These are phyloP conservation scores for Emydura subglobosa DNA, from an alignment of 2,113 vertebrate genomes.

Conservation along the genomic window DNA sequence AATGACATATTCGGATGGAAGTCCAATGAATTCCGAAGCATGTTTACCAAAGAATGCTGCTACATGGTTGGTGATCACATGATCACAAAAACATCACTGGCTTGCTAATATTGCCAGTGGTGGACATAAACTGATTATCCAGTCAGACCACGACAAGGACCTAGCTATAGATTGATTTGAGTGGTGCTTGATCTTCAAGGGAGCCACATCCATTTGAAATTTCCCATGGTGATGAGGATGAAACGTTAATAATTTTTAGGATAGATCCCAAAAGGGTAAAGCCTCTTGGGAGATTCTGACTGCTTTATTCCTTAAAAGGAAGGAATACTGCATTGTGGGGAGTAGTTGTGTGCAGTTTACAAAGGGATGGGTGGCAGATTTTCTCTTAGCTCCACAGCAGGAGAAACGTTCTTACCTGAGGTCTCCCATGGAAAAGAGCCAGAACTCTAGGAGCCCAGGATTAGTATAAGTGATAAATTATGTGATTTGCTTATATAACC, in stretches of 20 bases:
- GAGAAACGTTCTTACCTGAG: background rate
- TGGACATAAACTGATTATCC: background rate
- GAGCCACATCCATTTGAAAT: background rate
- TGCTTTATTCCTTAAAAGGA: background rate
- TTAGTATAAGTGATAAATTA: background rate
- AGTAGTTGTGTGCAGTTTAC: background rate
- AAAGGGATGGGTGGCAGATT: no score
- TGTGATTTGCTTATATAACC: background rate
- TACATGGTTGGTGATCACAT: background rate
- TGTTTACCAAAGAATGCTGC: background rate
- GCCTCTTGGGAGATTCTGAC: background rate
- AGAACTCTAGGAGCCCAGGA: background rate
- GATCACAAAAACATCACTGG: background rate
- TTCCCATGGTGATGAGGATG: background rate
- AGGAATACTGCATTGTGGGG: background rate
- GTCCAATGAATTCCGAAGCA: background rate
- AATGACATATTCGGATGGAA: background rate
- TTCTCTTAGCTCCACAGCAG: background rate
- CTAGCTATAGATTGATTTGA: background rate
- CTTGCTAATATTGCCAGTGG: background rate
- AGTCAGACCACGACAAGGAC: background rate
- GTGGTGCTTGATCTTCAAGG: background rate
- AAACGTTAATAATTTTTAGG: background rate
- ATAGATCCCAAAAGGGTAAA: background rate
- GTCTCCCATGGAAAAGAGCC: background rate